phyloP scores from a whole-genome alignment of 2,113 vertebrate genomes.

The Pampusana beccarii region DNA sequence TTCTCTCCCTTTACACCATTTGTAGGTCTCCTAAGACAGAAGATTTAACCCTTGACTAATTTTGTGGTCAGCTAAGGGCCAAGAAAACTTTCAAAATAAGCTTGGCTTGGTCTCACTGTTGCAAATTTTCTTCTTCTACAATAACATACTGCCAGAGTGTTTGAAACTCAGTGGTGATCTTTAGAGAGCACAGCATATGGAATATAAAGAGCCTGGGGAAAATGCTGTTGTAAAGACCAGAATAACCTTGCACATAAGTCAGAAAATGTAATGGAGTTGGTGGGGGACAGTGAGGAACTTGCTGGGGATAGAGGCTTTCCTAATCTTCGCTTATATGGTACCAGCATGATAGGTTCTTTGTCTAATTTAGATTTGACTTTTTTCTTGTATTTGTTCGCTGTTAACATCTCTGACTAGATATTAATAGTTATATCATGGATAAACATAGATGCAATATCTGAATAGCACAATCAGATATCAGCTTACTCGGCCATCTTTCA shows the following conservation, averaged over 20 bases:
- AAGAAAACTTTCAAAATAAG: background rate
- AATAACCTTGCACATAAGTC: background rate
- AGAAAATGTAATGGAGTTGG: background rate
- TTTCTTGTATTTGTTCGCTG: background rate
- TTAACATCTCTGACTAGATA: background rate
- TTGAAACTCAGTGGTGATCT: background rate
- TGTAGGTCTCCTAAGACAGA: background rate
- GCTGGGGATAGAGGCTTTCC: background rate
- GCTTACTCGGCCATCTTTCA: background rate
- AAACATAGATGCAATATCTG: background rate
- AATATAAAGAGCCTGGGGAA: background rate
- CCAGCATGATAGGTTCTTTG: rapidly evolving
- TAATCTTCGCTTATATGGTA: background rate
- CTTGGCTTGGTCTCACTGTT: background rate
- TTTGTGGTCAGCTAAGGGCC: background rate
- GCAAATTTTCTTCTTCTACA: background rate
- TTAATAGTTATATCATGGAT: background rate
- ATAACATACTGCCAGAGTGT: background rate
- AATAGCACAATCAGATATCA: background rate
- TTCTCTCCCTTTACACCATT: background rate
- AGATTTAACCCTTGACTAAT: background rate
- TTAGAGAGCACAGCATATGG: background rate
- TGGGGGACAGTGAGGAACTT: background rate
- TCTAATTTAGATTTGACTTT: background rate
- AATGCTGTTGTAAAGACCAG: background rate